Conservation (phyloP, 2,888 invertebrate genomes). For the Scaptomyza parva region DNA sequence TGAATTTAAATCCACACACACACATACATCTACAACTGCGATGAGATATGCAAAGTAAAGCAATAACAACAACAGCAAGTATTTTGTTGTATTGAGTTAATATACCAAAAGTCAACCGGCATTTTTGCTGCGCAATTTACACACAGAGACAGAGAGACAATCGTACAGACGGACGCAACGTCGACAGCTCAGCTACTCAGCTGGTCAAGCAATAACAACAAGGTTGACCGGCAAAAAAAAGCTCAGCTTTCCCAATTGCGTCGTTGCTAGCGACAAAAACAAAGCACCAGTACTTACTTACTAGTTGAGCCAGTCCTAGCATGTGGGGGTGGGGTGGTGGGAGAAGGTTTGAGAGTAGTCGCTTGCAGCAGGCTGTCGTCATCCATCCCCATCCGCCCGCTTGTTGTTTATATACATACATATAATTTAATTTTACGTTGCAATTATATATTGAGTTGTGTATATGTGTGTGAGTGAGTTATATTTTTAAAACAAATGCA, state of each 20-base stretch:
- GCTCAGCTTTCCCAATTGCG: slow-evolving; percentile 77
- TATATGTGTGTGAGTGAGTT: not conserved
- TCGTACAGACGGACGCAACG: slow-evolving; percentile 11
- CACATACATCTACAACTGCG: not conserved
- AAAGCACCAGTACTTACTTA: slow-evolving; percentile 19
- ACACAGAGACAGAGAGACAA: slow-evolving; percentile 16
- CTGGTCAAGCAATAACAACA: slow-evolving; percentile 72
- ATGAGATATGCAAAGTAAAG: slow-evolving; percentile 7
- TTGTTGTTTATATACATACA: slow-evolving; percentile 17
- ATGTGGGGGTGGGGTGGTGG: not conserved
- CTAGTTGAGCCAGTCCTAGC: slow-evolving; percentile 15
- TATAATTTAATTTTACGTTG: slow-evolving; percentile 25
- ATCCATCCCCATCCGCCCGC: slow-evolving; percentile 24
- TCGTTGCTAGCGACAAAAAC: slow-evolving; percentile 48
- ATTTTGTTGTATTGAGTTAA: slow-evolving; percentile 39
- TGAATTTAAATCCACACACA: slow-evolving; percentile 3
- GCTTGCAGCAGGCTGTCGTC: slow-evolving; percentile 18
- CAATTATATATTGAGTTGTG: slow-evolving; percentile 33
- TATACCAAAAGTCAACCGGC: slow-evolving; percentile 59
- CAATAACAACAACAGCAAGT: slow-evolving; percentile 20
- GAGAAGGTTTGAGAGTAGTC: slow-evolving; percentile 20
- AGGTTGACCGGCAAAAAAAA: slow-evolving; percentile 61
- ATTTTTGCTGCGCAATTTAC: slow-evolving; percentile 75
- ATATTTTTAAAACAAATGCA: slow-evolving; percentile 48
- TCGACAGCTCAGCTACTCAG: slow-evolving; percentile 69